phyloP scores from a whole-genome alignment of 2,113 vertebrate genomes.

The Megalops atlanticus region DNA sequence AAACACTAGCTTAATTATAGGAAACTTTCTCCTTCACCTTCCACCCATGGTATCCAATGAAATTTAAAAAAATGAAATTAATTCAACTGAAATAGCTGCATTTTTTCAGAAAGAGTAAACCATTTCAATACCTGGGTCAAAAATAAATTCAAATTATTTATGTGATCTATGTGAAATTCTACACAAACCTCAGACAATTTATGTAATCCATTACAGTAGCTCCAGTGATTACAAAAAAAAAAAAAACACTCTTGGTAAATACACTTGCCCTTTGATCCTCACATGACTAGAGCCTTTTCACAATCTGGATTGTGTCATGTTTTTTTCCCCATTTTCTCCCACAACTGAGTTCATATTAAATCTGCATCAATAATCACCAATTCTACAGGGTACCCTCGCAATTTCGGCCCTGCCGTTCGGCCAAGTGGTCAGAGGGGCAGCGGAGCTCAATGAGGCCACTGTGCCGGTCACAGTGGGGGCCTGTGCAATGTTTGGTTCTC shows the following conservation, averaged over 20 bases:
- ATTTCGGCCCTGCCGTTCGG: not conserved
- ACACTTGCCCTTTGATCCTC: not conserved
- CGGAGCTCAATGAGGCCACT: not conserved
- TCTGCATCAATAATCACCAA: slow-evolving; percentile 5
- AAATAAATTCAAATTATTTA: no score
- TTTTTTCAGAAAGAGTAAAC: no score
- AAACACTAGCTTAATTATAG: no score
- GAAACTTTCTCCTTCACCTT: no score
- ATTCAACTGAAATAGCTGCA: no score
- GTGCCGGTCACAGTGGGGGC: not conserved
- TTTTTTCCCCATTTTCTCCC: no score
- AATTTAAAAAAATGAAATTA: no score
- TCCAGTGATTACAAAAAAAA: not conserved
- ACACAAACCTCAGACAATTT: not conserved
- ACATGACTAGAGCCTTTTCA: not conserved
- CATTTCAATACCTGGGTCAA: no score
- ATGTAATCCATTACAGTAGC: not conserved
- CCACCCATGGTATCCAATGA: no score
- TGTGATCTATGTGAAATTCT: no score
- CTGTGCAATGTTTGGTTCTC: not conserved
- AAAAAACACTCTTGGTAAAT: not conserved
- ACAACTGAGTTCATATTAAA: slow-evolving; percentile 12
- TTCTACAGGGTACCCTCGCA: not conserved
- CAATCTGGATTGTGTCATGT: not conserved
- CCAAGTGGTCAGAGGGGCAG: not conserved